Evolutionary conservation across 2,113 vertebrate genomes (phyloP).

Genomic region (Stigmatopora nigra): DNA sequence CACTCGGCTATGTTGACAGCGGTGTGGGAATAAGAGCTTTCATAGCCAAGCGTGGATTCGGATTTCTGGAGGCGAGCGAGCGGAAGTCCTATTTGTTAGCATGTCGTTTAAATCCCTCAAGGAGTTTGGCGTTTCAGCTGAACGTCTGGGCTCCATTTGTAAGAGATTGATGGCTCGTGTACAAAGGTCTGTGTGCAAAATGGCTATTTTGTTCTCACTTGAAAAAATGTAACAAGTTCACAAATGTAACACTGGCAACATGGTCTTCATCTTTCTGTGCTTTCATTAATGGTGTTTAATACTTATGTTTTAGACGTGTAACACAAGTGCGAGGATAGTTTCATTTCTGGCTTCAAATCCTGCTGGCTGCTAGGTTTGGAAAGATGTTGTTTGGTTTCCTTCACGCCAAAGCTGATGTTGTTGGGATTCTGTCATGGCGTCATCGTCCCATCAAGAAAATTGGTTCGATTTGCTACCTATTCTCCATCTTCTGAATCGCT

Average conservation of each 20-base stretch:
- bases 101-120: conserved; percentile 69
- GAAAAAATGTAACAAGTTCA: not conserved
- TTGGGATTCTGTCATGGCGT: conserved; percentile 33
- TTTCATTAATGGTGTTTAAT: not conserved
- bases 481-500: not conserved
- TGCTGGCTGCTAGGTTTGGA: not conserved
- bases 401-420: conserved; percentile 10
- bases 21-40: conserved; percentile 3
- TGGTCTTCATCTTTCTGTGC: not conserved
- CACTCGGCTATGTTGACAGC: conserved; percentile 30
- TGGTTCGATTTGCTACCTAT: conserved; percentile 23
- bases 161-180: conserved; percentile 69
- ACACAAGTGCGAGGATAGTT: not conserved
- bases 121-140: conserved; percentile 68
- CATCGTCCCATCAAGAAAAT: conserved; percentile 28
- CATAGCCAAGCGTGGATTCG: conserved; percentile 21
- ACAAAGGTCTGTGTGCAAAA: conserved; percentile 64
- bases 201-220: conserved; percentile 23
- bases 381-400: conserved; percentile 10
- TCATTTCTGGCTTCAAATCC: conserved; percentile 1
- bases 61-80: conserved; percentile 27
- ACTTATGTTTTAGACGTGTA: not conserved
- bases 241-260: not conserved
- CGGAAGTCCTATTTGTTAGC: conserved; percentile 37
- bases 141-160: conserved; percentile 66